Conservation (phyloP, 2,113 vertebrate genomes). For the Cyanoderma ruficeps region DNA sequence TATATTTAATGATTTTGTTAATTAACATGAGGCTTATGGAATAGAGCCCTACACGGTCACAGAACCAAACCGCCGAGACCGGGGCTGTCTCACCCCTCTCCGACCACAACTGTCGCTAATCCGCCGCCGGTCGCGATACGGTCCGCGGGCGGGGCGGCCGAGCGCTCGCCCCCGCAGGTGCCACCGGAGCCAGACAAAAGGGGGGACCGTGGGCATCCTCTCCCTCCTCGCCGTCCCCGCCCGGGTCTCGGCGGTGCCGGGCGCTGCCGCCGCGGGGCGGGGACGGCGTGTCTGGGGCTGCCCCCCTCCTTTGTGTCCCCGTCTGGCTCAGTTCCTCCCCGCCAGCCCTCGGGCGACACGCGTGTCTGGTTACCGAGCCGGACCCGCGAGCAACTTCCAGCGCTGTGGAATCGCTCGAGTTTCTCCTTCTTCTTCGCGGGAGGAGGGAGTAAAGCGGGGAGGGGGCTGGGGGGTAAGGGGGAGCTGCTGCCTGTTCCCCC, state of each 20-base stretch:
- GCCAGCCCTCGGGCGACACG: slow-evolving; percentile 73
- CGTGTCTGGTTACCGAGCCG: slow-evolving; percentile 75
- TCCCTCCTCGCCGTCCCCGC: not conserved
- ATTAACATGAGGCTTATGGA: not conserved
- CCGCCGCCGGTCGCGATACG: not conserved
- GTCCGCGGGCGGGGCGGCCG: not conserved
- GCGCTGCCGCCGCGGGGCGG: slow-evolving; percentile 12
- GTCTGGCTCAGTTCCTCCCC: slow-evolving; percentile 92
- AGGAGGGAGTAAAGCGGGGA: not conserved
- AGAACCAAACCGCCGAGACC: not conserved
- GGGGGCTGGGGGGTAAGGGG: not conserved
- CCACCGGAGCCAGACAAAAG: slow-evolving; percentile 20
- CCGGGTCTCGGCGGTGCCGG: not conserved
- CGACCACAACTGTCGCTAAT: not conserved
- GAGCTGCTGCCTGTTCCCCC: not conserved
- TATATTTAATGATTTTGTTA: not conserved
- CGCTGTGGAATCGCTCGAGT: not conserved
- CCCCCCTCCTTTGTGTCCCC: slow-evolving; percentile 89
- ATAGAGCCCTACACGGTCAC: not conserved
- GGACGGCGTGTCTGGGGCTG: slow-evolving; percentile 81
- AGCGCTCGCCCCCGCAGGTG: slow-evolving; percentile 8
- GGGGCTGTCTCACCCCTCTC: not conserved
- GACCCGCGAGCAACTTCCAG: slow-evolving; percentile 13
- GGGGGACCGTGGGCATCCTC: not conserved
- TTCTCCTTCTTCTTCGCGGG: slow-evolving; percentile 41